Percentiles rank a stretch among this genome's conserved stretches.
phyloP scores from a whole-genome alignment of 2,797 vertebrate species.

The Pelochelys cantorii region DNA sequence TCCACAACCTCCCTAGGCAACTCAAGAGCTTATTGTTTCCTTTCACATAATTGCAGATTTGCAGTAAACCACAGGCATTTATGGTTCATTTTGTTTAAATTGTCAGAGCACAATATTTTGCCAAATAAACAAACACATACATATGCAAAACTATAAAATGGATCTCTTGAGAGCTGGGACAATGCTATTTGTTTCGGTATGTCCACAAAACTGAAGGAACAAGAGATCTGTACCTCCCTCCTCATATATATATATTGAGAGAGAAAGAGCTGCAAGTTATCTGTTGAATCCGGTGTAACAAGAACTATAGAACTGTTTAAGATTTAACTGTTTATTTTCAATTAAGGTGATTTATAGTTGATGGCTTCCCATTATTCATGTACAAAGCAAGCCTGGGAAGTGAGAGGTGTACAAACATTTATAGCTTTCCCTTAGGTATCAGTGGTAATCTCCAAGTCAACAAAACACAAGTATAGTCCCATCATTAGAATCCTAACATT shows the following conservation, averaged over 20 bases:
- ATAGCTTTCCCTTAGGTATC: background rate
- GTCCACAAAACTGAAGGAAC: background rate
- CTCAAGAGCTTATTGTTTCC: background rate
- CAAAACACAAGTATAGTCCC: background rate
- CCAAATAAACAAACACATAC: background rate
- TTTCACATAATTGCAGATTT: slow-evolving; percentile 13
- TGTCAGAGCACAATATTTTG: background rate
- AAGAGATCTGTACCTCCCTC: background rate
- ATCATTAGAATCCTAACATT: background rate
- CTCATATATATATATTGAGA: background rate
- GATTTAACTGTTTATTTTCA: background rate
- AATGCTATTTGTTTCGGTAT: background rate
- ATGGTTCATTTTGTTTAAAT: slow-evolving; percentile 1
- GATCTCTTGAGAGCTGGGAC: background rate
- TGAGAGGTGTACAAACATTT: background rate
- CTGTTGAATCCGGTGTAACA: background rate
- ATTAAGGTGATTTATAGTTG: background rate
- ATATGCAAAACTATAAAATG: background rate
- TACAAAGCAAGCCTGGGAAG: background rate
- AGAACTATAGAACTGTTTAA: background rate
- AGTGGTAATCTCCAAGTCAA: background rate
- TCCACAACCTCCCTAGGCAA: too few relatives aligned
- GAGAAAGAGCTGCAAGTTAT: background rate
- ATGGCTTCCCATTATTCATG: background rate
- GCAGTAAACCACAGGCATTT: background rate